Percentiles rank a stretch among this genome's conserved stretches.
phyloP scores from a whole-genome alignment of 2,113 vertebrate species.

The Strix uralensis region DNA sequence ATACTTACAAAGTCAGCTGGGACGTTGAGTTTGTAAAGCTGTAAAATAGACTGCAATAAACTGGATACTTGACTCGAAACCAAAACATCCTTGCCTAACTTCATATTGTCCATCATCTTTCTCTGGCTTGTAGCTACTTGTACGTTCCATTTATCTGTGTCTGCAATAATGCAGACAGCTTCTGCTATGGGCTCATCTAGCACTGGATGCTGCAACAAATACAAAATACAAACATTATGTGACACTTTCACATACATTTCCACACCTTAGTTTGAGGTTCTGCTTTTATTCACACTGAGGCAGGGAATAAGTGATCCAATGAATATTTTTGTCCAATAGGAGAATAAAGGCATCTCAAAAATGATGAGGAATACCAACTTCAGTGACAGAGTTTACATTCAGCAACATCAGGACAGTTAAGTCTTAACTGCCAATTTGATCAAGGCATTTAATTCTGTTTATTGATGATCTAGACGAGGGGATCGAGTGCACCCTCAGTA shows the following conservation, averaged over 20 bases:
- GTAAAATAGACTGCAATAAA: conserved; percentile 83
- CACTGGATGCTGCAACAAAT: conserved; percentile 81
- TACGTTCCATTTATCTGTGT: conserved; percentile 84
- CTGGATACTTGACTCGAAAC: conserved; percentile 84
- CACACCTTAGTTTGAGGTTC: not conserved
- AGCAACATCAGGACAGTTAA: not conserved
- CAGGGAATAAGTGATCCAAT: not conserved
- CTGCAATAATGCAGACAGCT: conserved; percentile 86
- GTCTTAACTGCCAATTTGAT: not conserved
- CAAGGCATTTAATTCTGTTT: not conserved
- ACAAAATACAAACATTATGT: not conserved
- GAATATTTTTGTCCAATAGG: not conserved
- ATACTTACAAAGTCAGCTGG: conserved; percentile 85
- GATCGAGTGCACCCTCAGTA: too few species aligned
- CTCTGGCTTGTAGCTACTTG: conserved; percentile 87
- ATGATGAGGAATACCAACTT: not conserved
- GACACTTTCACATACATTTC: not conserved
- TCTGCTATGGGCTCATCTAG: conserved; percentile 87
- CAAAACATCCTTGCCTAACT: conserved; percentile 83
- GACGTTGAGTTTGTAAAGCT: conserved; percentile 83
- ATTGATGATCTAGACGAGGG: too few species aligned
- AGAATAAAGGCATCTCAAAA: not conserved
- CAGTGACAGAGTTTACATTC: not conserved
- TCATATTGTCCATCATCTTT: conserved; percentile 73
- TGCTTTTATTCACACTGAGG: not conserved